Percentiles rank a stretch among this genome's conserved stretches.
These are phyloP conservation scores for Euplexia lucipara DNA, from an alignment of 2,888 invertebrate species.

Conservation along the genomic window DNA sequence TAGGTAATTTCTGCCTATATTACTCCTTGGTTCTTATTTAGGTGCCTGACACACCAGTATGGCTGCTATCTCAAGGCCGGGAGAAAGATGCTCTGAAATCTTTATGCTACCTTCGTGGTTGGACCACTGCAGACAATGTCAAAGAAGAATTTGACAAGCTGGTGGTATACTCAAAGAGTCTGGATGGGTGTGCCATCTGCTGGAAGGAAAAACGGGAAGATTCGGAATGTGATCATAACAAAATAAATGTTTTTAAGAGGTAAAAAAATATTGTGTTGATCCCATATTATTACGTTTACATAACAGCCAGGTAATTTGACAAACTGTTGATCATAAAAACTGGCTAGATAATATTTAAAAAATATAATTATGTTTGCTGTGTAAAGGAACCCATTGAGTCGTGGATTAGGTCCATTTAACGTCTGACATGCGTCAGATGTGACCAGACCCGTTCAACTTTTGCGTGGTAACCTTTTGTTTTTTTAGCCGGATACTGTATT, in stretches of 20 bases:
- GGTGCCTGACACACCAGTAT: conserved; percentile 91
- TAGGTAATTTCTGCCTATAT: too few species aligned
- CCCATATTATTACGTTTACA: too few species aligned
- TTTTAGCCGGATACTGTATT: too few species aligned
- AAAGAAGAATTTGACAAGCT: conserved; percentile 86
- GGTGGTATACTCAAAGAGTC: conserved; percentile 79
- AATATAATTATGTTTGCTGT: too few species aligned
- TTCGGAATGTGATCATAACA: conserved; percentile 76
- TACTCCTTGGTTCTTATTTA: conserved; percentile 58
- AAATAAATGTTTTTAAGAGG: conserved; percentile 80
- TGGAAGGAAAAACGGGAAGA: conserved; percentile 67
- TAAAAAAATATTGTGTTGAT: conserved; percentile 48
- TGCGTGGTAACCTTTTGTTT: too few species aligned
- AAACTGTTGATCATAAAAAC: too few species aligned
- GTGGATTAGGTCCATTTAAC: too few species aligned
- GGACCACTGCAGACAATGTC: conserved; percentile 87
- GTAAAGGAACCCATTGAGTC: too few species aligned
- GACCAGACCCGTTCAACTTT: too few species aligned
- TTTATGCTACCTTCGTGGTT: conserved; percentile 90
- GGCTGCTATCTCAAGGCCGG: conserved; percentile 88
- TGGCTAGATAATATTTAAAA: too few species aligned
- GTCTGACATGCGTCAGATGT: too few species aligned
- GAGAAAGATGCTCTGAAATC: conserved; percentile 88
- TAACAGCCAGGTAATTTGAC: too few species aligned
- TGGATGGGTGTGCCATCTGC: conserved; percentile 82